These are phyloP conservation scores for Argyra leucocephala DNA, from an alignment of 2,888 invertebrate genomes.

Conservation along the genomic window DNA sequence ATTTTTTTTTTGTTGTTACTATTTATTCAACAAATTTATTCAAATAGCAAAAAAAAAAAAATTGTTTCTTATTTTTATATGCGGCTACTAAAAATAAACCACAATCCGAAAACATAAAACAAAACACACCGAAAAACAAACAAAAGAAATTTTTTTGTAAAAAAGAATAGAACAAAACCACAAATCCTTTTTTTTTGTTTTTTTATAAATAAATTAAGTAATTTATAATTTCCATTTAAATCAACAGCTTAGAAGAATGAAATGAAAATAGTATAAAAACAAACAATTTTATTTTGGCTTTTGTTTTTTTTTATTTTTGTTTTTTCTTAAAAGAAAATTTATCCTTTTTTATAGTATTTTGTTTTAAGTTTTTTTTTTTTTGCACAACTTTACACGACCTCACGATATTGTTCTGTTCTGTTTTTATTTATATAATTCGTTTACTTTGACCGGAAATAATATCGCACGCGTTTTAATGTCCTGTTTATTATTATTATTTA, in stretches of 20 bases:
- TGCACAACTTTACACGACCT: background rate
- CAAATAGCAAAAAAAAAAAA: background rate
- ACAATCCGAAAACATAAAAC: too few relatives aligned
- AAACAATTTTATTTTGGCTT: too few relatives aligned
- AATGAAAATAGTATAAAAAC: too few relatives aligned
- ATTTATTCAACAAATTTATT: too few relatives aligned
- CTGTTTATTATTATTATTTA: background rate
- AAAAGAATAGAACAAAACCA: background rate
- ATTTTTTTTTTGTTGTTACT: too few relatives aligned
- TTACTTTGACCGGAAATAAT: constrained; percentile 9
- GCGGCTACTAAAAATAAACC: background rate
- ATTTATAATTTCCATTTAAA: background rate
- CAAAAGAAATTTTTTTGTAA: background rate
- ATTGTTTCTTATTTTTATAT: background rate
- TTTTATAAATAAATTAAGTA: constrained; percentile 8
- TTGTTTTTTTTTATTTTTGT: too few relatives aligned
- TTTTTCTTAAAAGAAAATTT: background rate
- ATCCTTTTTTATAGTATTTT: background rate
- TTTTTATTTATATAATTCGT: constrained; percentile 2
- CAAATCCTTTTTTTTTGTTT: background rate
- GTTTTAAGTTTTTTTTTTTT: background rate
- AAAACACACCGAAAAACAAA: too few relatives aligned
- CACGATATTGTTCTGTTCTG: background rate
- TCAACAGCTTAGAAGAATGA: background rate
- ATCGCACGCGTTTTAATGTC: constrained; percentile 8